Percentiles rank a stretch among this genome's conserved stretches.
phyloP scores from a whole-genome alignment of 1,140 invertebrate species.

The Leguminivora glycinivorella region DNA sequence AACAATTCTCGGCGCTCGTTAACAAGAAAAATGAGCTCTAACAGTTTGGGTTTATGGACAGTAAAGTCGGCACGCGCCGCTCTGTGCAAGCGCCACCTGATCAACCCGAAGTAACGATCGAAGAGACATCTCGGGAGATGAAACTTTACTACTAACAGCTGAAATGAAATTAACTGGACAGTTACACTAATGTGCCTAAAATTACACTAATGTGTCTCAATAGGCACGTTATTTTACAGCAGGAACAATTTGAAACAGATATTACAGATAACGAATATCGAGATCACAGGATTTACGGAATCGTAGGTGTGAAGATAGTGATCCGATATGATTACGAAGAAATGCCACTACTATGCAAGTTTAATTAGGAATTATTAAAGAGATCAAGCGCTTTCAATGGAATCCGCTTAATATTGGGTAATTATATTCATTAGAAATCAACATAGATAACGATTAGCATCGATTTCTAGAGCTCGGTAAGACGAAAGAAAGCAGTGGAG shows the following conservation, averaged over 20 bases:
- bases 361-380: too few species aligned
- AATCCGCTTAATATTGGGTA: too few species aligned
- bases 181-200: conserved; percentile 9
- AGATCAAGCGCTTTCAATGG: too few species aligned
- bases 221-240: not conserved
- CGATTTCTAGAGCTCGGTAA: too few species aligned
- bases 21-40: conserved; percentile 76
- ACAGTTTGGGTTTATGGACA: conserved; percentile 68
- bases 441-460: too few species aligned
- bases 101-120: conserved; percentile 41
- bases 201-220: conserved; percentile 9
- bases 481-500: too few species aligned
- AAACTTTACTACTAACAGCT: conserved; percentile 19
- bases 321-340: too few species aligned
- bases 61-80: conserved; percentile 67
- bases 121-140: not conserved
- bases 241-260: too few species aligned
- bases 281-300: not conserved
- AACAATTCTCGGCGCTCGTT: conserved; percentile 68
- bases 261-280: not conserved
- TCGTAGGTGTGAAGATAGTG: not conserved
- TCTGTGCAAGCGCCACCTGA: conserved; percentile 57
- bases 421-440: too few species aligned
- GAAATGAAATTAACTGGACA: conserved; percentile 10
- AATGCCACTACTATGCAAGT: too few species aligned